These are phyloP conservation scores for Drosophila histrio DNA, from an alignment of 2,888 invertebrate species.

Conservation along the genomic window DNA sequence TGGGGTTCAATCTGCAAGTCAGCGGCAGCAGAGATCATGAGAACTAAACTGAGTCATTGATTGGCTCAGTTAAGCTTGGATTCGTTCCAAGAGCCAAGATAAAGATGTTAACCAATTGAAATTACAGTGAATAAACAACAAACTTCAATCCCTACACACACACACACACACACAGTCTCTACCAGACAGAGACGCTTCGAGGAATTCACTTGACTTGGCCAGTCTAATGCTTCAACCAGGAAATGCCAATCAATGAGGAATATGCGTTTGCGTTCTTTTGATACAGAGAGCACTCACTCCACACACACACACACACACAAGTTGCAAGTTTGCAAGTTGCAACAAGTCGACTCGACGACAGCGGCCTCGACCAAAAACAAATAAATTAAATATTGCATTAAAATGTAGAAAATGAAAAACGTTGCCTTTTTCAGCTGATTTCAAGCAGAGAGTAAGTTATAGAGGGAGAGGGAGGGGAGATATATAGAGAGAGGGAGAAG, in stretches of 20 bases:
- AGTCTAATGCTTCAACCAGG: constrained; percentile 78
- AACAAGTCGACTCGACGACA: constrained; percentile 31
- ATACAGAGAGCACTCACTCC: constrained; percentile 48
- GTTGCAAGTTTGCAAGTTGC: constrained; percentile 17
- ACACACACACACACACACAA: no score
- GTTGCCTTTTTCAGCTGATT: constrained; percentile 76
- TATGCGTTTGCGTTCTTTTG: constrained; percentile 63
- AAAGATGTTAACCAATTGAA: constrained; percentile 31
- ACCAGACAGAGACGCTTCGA: constrained; percentile 50
- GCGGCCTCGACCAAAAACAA: constrained; percentile 68
- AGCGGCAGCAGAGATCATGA: constrained; percentile 53
- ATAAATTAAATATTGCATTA: constrained; percentile 81
- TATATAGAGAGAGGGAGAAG: constrained; percentile 2
- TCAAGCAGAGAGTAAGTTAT: constrained; percentile 22
- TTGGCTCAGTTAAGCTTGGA: constrained; percentile 5
- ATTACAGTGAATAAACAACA: constrained; percentile 26
- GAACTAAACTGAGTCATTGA: constrained; percentile 32
- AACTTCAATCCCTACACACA: constrained; percentile 13
- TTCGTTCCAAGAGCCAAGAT: constrained; percentile 1
- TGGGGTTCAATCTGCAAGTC: constrained; percentile 67
- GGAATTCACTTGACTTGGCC: constrained; percentile 79
- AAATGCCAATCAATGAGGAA: constrained; percentile 79
- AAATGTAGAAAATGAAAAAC: constrained; percentile 79
- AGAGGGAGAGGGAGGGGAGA: not conserved
- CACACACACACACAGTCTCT: not conserved